Conservation (phyloP, 2,113 vertebrate genomes). For the Centropus unirufus region DNA sequence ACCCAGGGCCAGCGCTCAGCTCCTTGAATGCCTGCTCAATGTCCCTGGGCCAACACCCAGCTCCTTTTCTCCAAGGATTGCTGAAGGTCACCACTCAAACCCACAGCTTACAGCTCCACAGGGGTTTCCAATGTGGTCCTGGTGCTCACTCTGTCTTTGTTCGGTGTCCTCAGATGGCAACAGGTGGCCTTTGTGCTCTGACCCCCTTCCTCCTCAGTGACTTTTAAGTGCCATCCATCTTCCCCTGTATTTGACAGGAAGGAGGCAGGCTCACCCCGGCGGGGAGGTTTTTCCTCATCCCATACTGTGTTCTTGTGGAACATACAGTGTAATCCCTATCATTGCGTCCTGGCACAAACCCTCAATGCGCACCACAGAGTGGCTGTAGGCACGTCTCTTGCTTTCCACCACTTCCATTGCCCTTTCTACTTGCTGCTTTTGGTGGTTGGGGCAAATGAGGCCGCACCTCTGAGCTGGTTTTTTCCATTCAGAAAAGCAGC, state of each 20-base stretch:
- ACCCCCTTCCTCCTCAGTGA: not conserved
- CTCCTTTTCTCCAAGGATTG: too few species aligned
- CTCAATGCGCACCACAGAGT: not conserved
- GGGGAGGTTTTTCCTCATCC: not conserved
- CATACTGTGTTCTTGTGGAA: not conserved
- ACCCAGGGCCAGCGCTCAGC: too few species aligned
- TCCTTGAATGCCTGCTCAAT: too few species aligned
- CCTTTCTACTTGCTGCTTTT: not conserved
- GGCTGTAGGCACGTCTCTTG: not conserved
- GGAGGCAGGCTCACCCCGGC: not conserved
- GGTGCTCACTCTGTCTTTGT: not conserved
- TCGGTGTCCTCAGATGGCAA: not conserved
- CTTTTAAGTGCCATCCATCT: conserved; percentile 6
- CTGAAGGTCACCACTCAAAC: too few species aligned
- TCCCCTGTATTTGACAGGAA: not conserved
- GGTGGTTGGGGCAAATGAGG: not conserved
- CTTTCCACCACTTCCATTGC: not conserved
- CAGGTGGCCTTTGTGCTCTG: conserved; percentile 33
- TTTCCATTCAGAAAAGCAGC: not conserved
- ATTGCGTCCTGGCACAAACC: not conserved
- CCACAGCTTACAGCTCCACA: not conserved
- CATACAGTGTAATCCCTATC: not conserved
- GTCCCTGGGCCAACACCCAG: too few species aligned
- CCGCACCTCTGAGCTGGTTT: not conserved
- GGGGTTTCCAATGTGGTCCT: not conserved